phyloP scores from a whole-genome alignment of 37 sponge, comb jelly and placozoan species.

The Aphrocallistes beatrix region DNA sequence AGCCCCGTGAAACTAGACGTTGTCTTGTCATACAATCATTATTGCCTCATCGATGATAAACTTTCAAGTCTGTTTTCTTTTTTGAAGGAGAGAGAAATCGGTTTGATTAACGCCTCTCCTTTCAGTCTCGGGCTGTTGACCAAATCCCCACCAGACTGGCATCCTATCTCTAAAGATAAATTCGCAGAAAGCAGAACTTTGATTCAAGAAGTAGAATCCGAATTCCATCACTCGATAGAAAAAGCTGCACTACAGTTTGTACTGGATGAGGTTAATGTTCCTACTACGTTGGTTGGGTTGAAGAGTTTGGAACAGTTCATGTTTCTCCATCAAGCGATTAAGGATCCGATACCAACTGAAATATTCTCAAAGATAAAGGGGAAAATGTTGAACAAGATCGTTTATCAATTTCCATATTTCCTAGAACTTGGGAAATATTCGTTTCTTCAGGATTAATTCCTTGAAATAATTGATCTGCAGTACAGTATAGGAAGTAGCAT shows the following conservation, averaged over 20 bases:
- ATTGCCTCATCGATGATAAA: conserved; percentile 57
- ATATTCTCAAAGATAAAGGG: not conserved
- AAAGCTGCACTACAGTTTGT: not conserved
- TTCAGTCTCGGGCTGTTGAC: conserved; percentile 76
- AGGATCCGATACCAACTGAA: not conserved
- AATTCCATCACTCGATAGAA: not conserved
- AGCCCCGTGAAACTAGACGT: conserved; percentile 59
- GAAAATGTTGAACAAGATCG: conserved; percentile 5
- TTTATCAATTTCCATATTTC: not conserved
- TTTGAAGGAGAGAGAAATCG: conserved; percentile 50
- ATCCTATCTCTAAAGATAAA: not conserved
- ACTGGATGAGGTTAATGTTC: not conserved
- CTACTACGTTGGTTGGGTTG: not conserved
- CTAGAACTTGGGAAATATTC: not conserved
- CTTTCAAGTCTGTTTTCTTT: conserved; percentile 45
- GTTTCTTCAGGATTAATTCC: no score
- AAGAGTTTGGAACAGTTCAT: not conserved
- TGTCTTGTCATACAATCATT: conserved; percentile 66
- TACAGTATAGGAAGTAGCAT: no score
- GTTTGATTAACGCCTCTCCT: conserved; percentile 80
- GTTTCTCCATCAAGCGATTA: not conserved
- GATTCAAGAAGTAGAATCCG: not conserved
- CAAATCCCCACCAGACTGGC: not conserved
- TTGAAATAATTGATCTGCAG: no score
- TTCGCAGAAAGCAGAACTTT: not conserved